Evolutionary conservation across 1,140 invertebrate genomes (phyloP).

Genomic region (Diplogasteroides magnus): DNA sequence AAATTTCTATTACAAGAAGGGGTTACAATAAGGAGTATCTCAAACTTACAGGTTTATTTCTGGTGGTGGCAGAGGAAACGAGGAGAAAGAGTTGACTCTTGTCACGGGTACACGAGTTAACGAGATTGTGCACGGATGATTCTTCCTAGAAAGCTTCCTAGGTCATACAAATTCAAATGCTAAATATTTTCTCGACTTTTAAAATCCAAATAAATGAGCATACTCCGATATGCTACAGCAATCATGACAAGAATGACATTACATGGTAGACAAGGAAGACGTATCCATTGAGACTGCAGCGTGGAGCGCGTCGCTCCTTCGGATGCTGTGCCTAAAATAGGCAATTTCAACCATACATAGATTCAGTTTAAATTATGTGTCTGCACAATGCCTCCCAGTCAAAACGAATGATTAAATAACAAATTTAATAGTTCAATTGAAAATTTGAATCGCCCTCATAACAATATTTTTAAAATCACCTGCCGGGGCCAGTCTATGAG

Average conservation of each 20-base stretch:
- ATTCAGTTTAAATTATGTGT: no score
- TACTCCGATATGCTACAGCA: no score
- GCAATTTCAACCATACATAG: not conserved
- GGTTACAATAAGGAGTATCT: not conserved
- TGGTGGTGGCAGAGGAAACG: constrained; percentile 95
- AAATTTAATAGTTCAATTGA: no score
- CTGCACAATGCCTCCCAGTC: no score
- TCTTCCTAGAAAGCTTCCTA: constrained; percentile 73
- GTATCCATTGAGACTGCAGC: constrained; percentile 58
- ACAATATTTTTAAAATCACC: no score
- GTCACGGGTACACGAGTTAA: constrained; percentile 94
- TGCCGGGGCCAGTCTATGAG: constrained; percentile 97
- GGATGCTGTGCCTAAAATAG: not conserved
- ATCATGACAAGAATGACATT: not conserved
- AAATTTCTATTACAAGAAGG: no score
- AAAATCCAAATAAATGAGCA: no score
- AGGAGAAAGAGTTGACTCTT: constrained; percentile 95
- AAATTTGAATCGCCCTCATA: no score
- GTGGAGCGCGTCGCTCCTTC: not conserved
- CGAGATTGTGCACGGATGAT: constrained; percentile 88
- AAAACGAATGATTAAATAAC: no score
- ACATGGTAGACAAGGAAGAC: constrained; percentile 60
- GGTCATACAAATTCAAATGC: no score
- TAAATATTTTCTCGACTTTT: no score
- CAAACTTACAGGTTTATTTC: constrained; percentile 78